Conservation (phyloP, 2,888 invertebrate genomes). For the Gerris lacustris region DNA sequence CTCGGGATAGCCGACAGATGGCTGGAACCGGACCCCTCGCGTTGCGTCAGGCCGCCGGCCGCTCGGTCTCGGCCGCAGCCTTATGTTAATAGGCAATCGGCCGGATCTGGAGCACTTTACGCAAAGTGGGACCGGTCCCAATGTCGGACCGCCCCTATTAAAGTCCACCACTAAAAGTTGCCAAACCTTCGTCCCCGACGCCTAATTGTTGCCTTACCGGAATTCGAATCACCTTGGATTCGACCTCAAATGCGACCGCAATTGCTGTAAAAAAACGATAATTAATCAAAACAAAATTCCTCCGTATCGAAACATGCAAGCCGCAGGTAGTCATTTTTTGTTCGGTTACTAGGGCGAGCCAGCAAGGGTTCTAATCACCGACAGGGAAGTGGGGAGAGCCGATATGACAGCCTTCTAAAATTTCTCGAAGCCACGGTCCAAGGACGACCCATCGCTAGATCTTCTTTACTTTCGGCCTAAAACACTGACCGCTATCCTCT, state of each 20-base stretch:
- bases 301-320: background rate
- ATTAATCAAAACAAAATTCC: slow-evolving; percentile 3
- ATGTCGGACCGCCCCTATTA: slow-evolving; percentile 5
- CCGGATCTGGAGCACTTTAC: slow-evolving; percentile 5
- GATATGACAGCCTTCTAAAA: no score
- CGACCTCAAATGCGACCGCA: background rate
- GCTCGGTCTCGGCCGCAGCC: background rate
- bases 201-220: slow-evolving; percentile 3
- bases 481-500: no score
- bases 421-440: no score
- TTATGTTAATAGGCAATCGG: background rate
- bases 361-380: no score
- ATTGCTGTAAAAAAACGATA: background rate
- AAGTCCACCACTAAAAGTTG: slow-evolving; percentile 3
- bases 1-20: background rate
- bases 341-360: no score
- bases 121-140: slow-evolving; percentile 1
- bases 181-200: background rate
- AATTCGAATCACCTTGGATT: background rate
- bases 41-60: background rate
- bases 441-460: no score
- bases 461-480: no score
- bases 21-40: background rate
- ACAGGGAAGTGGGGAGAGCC: no score
- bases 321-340: no score